These are phyloP conservation scores for Pocillopora verrucosa DNA, from an alignment of 64 coral and sea anemone genomes.

Conservation along the genomic window DNA sequence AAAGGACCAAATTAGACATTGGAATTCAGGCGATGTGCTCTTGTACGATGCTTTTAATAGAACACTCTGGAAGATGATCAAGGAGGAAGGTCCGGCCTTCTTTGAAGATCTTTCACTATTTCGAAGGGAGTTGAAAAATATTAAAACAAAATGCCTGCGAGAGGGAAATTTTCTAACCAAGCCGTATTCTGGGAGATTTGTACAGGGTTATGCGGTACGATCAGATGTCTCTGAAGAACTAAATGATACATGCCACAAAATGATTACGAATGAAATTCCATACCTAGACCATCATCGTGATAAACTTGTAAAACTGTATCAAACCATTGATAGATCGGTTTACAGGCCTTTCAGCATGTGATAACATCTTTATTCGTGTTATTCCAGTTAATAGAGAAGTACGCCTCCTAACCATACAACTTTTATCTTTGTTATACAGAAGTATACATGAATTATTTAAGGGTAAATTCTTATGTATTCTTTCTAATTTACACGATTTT, in stretches of 20 bases:
- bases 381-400: too few relatives aligned
- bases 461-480: too few relatives aligned
- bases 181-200: neutral
- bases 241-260: neutral
- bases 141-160: neutral
- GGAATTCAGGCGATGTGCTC: constrained; percentile 57
- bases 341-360: neutral
- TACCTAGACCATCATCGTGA: neutral
- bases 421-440: too few relatives aligned
- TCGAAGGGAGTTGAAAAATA: constrained; percentile 4
- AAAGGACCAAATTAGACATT: constrained; percentile 37
- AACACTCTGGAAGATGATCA: constrained; percentile 63
- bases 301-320: neutral
- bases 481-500: too few relatives aligned
- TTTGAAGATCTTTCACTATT: constrained; percentile 42
- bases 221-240: constrained; percentile 1
- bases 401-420: too few relatives aligned
- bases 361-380: neutral
- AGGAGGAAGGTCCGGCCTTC: constrained; percentile 50
- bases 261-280: constrained; percentile 2
- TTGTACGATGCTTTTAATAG: constrained; percentile 65
- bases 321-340: neutral
- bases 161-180: constrained; percentile 2
- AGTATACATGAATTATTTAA: too few relatives aligned
- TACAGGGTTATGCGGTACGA: neutral